Conservation (phyloP, 2,113 vertebrate genomes). For the Xerus inauris region DNA sequence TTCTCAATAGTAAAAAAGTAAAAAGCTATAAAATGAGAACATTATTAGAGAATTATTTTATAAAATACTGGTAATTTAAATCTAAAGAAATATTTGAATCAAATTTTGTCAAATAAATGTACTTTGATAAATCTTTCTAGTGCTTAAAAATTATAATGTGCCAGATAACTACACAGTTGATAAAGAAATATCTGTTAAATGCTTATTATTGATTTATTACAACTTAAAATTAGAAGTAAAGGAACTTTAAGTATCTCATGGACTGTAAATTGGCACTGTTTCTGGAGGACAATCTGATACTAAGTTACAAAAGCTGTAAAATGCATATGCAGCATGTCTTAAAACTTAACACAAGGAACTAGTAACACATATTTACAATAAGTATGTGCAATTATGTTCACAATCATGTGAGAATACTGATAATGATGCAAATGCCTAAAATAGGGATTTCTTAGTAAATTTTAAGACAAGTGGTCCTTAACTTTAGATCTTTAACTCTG, state of each 20-base stretch:
- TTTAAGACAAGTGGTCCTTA: not conserved
- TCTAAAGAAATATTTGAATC: constrained; percentile 13
- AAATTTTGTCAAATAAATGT: not conserved
- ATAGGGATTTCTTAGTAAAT: not conserved
- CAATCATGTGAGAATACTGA: not conserved
- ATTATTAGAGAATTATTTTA: not conserved
- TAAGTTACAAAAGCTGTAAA: not conserved
- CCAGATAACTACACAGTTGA: not conserved
- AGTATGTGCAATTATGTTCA: not conserved
- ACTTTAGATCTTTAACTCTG: not conserved
- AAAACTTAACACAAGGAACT: not conserved
- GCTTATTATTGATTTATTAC: not conserved
- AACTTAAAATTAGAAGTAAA: constrained; percentile 8
- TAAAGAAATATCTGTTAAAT: not conserved
- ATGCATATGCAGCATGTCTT: not conserved
- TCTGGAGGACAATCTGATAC: not conserved
- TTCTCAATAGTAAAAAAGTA: not conserved
- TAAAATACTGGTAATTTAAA: not conserved
- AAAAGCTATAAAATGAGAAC: constrained; percentile 5
- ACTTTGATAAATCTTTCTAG: not conserved
- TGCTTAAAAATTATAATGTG: constrained; percentile 10
- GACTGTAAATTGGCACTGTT: not conserved
- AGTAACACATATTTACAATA: not conserved
- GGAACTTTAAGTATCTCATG: not conserved
- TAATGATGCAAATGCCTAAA: not conserved